Percentiles rank a stretch among this genome's conserved stretches.
Evolutionary conservation across 2,113 vertebrate genomes (phyloP).

Genomic region (Anoplopoma fimbria): DNA sequence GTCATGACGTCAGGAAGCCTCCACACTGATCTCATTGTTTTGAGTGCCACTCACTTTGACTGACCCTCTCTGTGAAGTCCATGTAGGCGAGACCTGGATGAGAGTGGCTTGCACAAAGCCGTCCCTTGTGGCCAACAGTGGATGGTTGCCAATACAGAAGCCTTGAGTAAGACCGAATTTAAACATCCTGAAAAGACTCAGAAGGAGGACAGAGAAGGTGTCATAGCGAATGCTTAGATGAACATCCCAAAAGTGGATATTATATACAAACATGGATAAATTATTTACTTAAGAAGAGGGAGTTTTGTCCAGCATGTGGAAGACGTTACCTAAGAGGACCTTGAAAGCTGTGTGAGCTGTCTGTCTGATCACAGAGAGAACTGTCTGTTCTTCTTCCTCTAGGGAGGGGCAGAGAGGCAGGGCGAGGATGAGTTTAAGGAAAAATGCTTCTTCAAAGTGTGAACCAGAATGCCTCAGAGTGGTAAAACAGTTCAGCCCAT

Average conservation of each 20-base stretch:
- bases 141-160: conserved; percentile 61
- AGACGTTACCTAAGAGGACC: conserved; percentile 61
- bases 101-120: conserved; percentile 69
- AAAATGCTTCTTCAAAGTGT: conserved; percentile 37
- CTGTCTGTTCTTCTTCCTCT: conserved; percentile 53
- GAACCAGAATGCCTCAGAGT: conserved; percentile 29
- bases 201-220: conserved; percentile 45
- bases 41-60: conserved; percentile 63
- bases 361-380: conserved; percentile 58
- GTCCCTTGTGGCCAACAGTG: conserved; percentile 58
- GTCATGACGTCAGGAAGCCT: conserved; percentile 64
- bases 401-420: conserved; percentile 61
- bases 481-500: conserved; percentile 24
- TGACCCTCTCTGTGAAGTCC: conserved; percentile 68
- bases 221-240: conserved; percentile 44
- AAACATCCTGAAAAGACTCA: conserved; percentile 62
- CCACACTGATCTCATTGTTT: conserved; percentile 82
- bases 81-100: conserved; percentile 68
- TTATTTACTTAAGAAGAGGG: conserved; percentile 60
- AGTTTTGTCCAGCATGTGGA: conserved; percentile 64
- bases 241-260: conserved; percentile 48
- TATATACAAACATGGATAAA: conserved; percentile 56
- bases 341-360: conserved; percentile 55
- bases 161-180: conserved; percentile 46
- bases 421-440: conserved; percentile 25